Percentiles rank a stretch among this genome's conserved stretches.
These are phyloP conservation scores for Drymodes brunneopygia DNA, from an alignment of 2,113 vertebrate species.

Conservation along the genomic window DNA sequence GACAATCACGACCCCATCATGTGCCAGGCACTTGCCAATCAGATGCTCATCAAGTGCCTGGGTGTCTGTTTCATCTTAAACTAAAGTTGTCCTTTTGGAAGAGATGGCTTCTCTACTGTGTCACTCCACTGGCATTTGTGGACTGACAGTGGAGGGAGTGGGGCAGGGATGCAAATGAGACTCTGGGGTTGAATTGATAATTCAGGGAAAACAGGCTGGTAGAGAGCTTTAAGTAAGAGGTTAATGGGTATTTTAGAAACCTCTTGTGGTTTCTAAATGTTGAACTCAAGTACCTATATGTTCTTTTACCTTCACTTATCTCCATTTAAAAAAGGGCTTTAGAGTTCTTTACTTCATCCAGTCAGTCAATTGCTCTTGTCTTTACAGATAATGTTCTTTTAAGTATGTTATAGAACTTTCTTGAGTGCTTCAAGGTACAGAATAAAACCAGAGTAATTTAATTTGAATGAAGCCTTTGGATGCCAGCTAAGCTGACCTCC, in stretches of 20 bases:
- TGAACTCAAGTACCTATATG: not conserved
- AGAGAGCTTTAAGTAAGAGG: not conserved
- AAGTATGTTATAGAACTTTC: not conserved
- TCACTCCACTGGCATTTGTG: not conserved
- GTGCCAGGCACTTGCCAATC: not conserved
- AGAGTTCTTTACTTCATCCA: not conserved
- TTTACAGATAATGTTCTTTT: not conserved
- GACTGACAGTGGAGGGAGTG: not conserved
- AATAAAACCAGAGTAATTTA: not conserved
- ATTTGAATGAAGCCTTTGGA: not conserved
- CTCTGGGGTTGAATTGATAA: not conserved
- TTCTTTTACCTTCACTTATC: not conserved
- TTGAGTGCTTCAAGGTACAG: not conserved
- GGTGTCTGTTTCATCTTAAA: not conserved
- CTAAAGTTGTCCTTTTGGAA: not conserved
- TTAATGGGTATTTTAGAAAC: not conserved
- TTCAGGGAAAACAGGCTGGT: not conserved
- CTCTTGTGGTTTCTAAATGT: not conserved
- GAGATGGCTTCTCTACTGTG: not conserved
- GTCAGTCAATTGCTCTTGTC: not conserved
- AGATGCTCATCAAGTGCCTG: not conserved
- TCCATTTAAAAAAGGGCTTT: not conserved
- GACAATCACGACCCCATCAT: rapidly evolving
- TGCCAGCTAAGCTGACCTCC: not conserved
- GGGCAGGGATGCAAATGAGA: not conserved